A percentile compares a stretch with the other conserved stretches of the same genome.
Evolutionary conservation across 2,888 invertebrate genomes (phyloP).

Genomic region (Drosophila crucigera): DNA sequence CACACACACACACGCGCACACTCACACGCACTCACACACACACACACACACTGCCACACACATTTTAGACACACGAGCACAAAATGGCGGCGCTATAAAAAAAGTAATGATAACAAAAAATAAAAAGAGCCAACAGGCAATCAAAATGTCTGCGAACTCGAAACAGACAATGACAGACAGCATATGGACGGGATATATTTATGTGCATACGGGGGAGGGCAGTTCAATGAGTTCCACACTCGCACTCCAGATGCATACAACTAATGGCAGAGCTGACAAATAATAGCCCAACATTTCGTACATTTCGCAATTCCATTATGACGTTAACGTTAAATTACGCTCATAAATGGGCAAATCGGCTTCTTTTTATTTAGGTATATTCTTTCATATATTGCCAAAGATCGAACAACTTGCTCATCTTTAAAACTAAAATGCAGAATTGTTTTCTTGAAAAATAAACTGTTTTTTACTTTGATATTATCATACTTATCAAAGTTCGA

Average conservation of each 20-base stretch:
- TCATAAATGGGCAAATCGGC: background rate
- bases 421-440: background rate
- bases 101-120: slow-evolving; percentile 51
- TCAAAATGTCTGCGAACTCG: slow-evolving; percentile 67
- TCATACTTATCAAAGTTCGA: background rate
- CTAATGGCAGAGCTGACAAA: background rate
- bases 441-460: background rate
- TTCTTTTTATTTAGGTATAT: background rate
- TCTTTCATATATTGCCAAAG: background rate
- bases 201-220: slow-evolving; percentile 32
- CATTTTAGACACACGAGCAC: slow-evolving; percentile 17
- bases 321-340: background rate
- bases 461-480: too few relatives aligned
- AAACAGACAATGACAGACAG: slow-evolving; percentile 64
- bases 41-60: background rate
- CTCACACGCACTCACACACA: slow-evolving; percentile 8
- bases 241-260: background rate
- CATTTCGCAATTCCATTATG: background rate
- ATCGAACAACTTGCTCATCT: background rate
- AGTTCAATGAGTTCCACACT: slow-evolving; percentile 15
- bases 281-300: background rate
- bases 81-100: slow-evolving; percentile 54
- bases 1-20: slow-evolving; percentile 2
- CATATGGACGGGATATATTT: slow-evolving; percentile 58
- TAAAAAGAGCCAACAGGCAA: slow-evolving; percentile 64